Evolutionary conservation across 2,888 invertebrate genomes (phyloP).

Genomic region (Hoplodrina ambigua): DNA sequence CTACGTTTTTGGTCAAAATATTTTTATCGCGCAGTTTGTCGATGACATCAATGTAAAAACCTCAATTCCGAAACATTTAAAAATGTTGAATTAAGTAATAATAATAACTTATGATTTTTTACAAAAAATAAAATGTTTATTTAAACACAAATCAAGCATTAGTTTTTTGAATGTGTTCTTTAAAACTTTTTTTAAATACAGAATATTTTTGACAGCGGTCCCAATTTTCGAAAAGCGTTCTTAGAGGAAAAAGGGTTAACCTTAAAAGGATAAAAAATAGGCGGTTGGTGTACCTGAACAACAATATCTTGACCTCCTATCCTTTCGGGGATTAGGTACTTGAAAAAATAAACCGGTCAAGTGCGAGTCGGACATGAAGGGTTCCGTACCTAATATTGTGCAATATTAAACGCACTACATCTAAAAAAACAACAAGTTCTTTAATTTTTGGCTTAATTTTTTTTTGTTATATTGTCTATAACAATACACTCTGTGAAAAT

Average conservation of each 20-base stretch:
- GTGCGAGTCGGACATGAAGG: no score
- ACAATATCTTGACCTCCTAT: conserved; percentile 5
- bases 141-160: no score
- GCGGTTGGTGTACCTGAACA: not conserved
- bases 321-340: not conserved
- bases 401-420: not conserved
- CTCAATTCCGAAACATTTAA: not conserved
- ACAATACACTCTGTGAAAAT: no score
- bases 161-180: no score
- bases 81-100: no score
- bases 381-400: no score
- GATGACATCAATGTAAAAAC: not conserved
- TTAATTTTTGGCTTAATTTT: no score
- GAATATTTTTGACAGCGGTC: not conserved
- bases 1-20: conserved; percentile 38
- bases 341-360: not conserved
- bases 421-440: not conserved
- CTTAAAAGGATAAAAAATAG: not conserved
- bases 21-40: conserved; percentile 11
- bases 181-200: no score
- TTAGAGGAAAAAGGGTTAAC: not conserved
- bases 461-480: no score
- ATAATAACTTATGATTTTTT: no score
- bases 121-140: no score
- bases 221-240: not conserved